Percentiles rank a stretch among this genome's conserved stretches.
phyloP scores from a whole-genome alignment of 2,888 invertebrate genomes.

The Spodoptera exigua region DNA sequence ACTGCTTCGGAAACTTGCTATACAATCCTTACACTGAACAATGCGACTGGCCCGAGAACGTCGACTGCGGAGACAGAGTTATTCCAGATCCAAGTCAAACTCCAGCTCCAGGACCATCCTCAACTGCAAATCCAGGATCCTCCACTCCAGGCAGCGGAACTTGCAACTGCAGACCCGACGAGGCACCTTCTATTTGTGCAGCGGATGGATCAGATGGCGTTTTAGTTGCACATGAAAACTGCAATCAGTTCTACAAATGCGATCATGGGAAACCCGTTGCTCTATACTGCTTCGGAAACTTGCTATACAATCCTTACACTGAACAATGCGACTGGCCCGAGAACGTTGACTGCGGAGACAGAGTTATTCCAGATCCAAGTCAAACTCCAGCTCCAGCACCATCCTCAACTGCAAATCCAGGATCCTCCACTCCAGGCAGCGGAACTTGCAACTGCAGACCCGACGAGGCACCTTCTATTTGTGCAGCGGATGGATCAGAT shows the following conservation, averaged over 20 bases:
- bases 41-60: conserved; percentile 60
- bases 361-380: conserved; percentile 40
- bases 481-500: too few relatives aligned
- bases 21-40: conserved; percentile 56
- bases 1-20: conserved; percentile 46
- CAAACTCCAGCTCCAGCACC: too few relatives aligned
- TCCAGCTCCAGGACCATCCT: not conserved
- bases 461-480: too few relatives aligned
- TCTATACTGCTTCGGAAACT: conserved; percentile 35
- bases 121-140: not conserved
- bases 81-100: not conserved
- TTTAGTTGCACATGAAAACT: conserved; percentile 62
- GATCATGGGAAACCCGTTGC: conserved; percentile 53
- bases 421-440: too few relatives aligned
- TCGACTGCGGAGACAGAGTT: conserved; percentile 18
- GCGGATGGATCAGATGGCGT: conserved; percentile 47
- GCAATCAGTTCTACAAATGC: conserved; percentile 64
- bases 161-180: conserved; percentile 56
- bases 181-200: conserved; percentile 62
- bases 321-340: conserved; percentile 60
- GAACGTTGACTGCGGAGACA: conserved; percentile 21
- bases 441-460: too few relatives aligned
- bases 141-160: conserved; percentile 18
- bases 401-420: too few relatives aligned
- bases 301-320: conserved; percentile 56